Conservation (phyloP, 2,113 vertebrate species). For the Paradoxurus hermaphroditus region DNA sequence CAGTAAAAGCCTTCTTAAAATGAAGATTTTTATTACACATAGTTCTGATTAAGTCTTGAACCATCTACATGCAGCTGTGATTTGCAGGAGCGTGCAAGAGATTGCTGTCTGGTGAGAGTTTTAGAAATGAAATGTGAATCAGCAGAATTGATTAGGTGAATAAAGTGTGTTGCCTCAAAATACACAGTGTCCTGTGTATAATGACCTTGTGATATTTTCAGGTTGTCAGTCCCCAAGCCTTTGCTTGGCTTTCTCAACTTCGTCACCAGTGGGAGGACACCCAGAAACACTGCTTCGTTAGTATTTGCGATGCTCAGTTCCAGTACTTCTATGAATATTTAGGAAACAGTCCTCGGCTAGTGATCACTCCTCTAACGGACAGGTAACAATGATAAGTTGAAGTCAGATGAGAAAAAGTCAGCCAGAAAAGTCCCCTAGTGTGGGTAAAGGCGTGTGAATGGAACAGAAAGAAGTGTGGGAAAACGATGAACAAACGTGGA, state of each 20-base stretch:
- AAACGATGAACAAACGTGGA: not conserved
- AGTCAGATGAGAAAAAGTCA: not conserved
- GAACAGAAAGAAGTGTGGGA: not conserved
- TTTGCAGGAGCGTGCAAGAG: not conserved
- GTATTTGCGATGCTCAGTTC: slow-evolving; percentile 88
- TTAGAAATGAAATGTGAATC: not conserved
- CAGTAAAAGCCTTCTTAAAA: slow-evolving; percentile 63
- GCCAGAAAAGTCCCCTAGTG: not conserved
- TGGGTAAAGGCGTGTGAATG: not conserved
- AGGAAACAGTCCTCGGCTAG: slow-evolving; percentile 86
- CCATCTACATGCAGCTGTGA: not conserved
- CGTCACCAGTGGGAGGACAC: slow-evolving; percentile 84
- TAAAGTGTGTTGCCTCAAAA: not conserved
- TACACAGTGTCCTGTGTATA: not conserved
- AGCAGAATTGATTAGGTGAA: not conserved
- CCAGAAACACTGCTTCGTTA: slow-evolving; percentile 82
- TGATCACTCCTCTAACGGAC: slow-evolving; percentile 90
- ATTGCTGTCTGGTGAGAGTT: not conserved
- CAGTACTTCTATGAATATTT: slow-evolving; percentile 90
- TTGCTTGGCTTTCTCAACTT: slow-evolving; percentile 88
- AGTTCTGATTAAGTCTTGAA: slow-evolving; percentile 8
- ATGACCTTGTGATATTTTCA: slow-evolving; percentile 52
- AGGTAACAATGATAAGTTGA: slow-evolving; percentile 77
- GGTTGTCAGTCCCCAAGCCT: slow-evolving; percentile 83
- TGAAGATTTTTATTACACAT: not conserved